Evolutionary conservation across 2,797 vertebrate genomes (phyloP).

Genomic region (Pagetopsis macropterus): DNA sequence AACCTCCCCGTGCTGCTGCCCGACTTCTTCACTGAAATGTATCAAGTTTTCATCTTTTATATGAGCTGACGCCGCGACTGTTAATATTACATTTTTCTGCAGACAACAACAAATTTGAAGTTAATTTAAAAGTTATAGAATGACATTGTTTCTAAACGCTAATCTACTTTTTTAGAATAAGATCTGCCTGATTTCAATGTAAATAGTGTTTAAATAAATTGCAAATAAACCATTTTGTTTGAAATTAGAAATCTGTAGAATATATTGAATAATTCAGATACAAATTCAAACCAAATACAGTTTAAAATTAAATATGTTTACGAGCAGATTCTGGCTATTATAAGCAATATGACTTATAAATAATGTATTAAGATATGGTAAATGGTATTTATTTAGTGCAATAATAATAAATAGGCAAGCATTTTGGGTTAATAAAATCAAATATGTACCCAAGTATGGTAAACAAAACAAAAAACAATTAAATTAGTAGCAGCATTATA

Average conservation of each 20-base stretch:
- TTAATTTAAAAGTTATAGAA: background rate
- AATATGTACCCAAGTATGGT: too few relatives aligned
- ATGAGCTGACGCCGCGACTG: too few relatives aligned
- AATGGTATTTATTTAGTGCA: too few relatives aligned
- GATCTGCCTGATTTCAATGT: background rate
- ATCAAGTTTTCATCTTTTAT: background rate
- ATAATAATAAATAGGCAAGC: too few relatives aligned
- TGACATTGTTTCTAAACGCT: background rate
- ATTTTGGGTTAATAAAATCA: too few relatives aligned
- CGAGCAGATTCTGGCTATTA: background rate
- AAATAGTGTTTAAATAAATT: background rate
- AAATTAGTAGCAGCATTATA: too few relatives aligned
- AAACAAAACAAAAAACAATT: too few relatives aligned
- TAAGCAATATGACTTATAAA: background rate
- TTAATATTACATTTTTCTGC: background rate
- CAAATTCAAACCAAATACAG: background rate
- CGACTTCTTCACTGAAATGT: conserved; percentile 72
- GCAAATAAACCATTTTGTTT: background rate
- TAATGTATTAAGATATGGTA: too few relatives aligned
- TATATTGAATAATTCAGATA: background rate
- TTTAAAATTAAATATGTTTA: background rate
- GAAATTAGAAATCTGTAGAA: background rate
- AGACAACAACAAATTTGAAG: background rate
- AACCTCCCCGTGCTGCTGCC: conserved; percentile 52
- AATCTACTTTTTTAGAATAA: background rate